A percentile compares a stretch with the other conserved stretches of the same genome.
Conservation (phyloP, 2,888 invertebrate species). For the Habroteleia sp. region DNA sequence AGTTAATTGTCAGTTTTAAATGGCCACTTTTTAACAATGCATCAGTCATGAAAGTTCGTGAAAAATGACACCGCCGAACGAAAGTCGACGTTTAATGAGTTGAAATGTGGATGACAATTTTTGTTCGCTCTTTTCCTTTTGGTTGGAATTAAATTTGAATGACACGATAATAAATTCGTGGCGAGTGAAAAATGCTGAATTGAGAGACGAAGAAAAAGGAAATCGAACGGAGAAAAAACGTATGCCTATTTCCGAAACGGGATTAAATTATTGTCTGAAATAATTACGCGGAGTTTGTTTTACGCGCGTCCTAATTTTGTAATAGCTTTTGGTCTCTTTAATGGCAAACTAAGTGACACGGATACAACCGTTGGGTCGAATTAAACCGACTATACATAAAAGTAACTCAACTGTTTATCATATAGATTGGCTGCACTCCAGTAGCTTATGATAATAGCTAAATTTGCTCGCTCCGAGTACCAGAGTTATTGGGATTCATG, state of each 20-base stretch:
- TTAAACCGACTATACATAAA: conserved; percentile 44
- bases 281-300: conserved; percentile 9
- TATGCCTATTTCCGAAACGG: too few species aligned
- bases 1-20: conserved; percentile 56
- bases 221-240: too few species aligned
- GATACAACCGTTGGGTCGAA: conserved; percentile 56
- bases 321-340: conserved; percentile 45
- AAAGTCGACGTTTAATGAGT: conserved; percentile 6
- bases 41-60: conserved; percentile 20
- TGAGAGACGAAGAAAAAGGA: too few species aligned
- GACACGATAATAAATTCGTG: too few species aligned
- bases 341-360: conserved; percentile 67
- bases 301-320: conserved; percentile 14
- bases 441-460: conserved; percentile 42
- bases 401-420: conserved; percentile 76
- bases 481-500: conserved; percentile 1
- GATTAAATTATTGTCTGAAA: neutral
- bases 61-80: conserved; percentile 30
- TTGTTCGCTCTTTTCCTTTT: too few species aligned
- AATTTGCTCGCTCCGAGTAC: conserved; percentile 16
- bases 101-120: neutral
- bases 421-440: conserved; percentile 75
- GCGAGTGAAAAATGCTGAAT: too few species aligned
- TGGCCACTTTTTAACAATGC: conserved; percentile 39
- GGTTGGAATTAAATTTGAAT: too few species aligned